Conservation (phyloP, 1,140 invertebrate genomes). For the Sarcophaga peregrina region DNA sequence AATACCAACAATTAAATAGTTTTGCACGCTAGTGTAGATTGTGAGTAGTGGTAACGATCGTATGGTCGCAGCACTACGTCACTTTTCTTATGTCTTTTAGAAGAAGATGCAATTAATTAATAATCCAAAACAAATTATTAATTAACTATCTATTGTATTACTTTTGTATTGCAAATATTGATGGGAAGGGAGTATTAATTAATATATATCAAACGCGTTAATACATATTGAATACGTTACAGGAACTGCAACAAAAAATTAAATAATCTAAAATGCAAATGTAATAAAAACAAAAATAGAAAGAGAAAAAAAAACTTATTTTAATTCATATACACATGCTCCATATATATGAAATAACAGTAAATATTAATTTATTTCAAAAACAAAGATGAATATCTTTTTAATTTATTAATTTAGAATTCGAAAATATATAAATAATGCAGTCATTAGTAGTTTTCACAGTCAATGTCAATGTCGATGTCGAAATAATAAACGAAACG, state of each 20-base stretch:
- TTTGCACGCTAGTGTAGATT: no score
- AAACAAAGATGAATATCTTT: neutral
- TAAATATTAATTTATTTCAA: neutral
- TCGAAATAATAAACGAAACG: neutral
- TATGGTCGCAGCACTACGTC: no score
- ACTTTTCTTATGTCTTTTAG: no score
- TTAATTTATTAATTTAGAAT: neutral
- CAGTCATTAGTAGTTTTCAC: neutral
- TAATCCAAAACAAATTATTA: no score
- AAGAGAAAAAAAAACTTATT: neutral
- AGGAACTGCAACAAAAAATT: neutral
- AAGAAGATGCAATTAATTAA: no score
- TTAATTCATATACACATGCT: conserved; percentile 18
- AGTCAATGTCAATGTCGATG: neutral
- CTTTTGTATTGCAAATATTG: no score
- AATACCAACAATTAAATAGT: no score
- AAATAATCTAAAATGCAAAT: neutral
- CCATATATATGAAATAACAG: neutral
- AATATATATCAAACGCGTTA: no score
- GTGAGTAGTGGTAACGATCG: no score
- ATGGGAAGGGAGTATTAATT: no score
- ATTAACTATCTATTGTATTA: no score
- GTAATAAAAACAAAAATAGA: neutral
- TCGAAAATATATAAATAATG: neutral
- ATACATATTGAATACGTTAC: neutral